Base-by-base conservation (phyloP, 2,113 vertebrate species). In the Pelvicachromis taeniatus region DNA sequence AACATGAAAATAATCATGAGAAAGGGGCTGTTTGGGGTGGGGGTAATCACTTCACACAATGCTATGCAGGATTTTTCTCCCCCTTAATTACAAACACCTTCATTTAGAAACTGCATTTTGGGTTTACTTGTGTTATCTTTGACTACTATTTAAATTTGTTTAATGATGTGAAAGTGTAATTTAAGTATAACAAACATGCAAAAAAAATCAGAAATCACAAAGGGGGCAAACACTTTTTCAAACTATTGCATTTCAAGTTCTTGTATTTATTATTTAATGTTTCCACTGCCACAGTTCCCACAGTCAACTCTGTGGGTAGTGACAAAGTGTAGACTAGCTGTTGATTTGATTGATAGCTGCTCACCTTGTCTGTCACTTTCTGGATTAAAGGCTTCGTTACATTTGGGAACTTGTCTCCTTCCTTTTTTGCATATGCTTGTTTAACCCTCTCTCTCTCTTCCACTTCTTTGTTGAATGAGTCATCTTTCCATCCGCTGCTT, bases 391-490 rank as follows among this genome's bases (percentile, higher is more conserved):
- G 56, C n/a, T 80, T 1, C 85, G 35, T 85, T 35, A 33, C 17
- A 53, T 42, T 81, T 73, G 65, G n/a, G 40, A 83, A 73, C 14
- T 77, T 23, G 68, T 48, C 40, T 78, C 78, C 78, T 82, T 81
- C 56, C 38, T 86, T 77, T 29, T 54, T 38, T 50, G 17, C 73
- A 58, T 54, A 68, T 19, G 55, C 78, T 77, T 16, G 8, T 80
- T 85, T n/a, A 77, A 63, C 80, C 77, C 78, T 65, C 21, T 77
- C 35, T 88, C n/a, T 81, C 77, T 53, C 78, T 89, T 89, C 82
- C 85, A 85, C 75, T 70, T 86, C 53, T 86, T 85, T 85, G 53
- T 77, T 78, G 80, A 92, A 77, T 85, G 87, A 77, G 50, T 93
- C 79, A 87, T 93, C 84, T 89, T 89, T 83, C 80, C 84, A 85